Evolutionary conservation across 2,797 vertebrate genomes (phyloP), one percentile per base, ranked within the genome.

Genomic region (Chrysocyon brachyurus): DNA sequence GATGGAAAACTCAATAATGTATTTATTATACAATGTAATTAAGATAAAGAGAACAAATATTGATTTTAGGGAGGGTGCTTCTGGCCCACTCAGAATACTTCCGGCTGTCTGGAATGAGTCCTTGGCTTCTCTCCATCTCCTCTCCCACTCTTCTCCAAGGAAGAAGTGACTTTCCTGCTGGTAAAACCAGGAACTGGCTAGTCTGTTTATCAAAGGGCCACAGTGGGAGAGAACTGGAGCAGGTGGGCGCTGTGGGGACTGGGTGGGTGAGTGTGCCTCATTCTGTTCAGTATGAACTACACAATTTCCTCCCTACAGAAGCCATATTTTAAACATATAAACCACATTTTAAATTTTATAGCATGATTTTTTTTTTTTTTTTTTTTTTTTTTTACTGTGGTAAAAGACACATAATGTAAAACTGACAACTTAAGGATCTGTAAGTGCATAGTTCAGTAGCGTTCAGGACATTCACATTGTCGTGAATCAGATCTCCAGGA

Each of bases 11-110:
- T 87, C 81, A 85, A 59, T 49, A 46, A 79, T 31, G 66, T 28
- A 16, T 52, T 90, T 70, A 31, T 83, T 63, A 81, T 0, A 59
- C 21, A 92, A 54, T 64, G 54, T 63, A 24, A 78, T 49, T 82
- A 86, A 77, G 68, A 82, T 24, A 72, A 85, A 88, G 56, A 89
- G 22, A 79, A 89, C 22, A 85, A 95, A 93, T 21, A 77, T 19
- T 86, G 92, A 56, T 79, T 79, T 95, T 85, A 54, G 54, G 22
- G 46, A 64, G 19, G 49, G 26, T 59, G 19, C 40, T 49, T 92
- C 66, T 89, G 63, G 22, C 3, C 15, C 46, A 24, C 31, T 57
- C 36, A n/a, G 57, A 63, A 36, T 59, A 86, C 66, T 73, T 49
- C 26, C 73, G 40, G 36, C 64, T 15, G 46, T 12, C 16, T 66